Percentiles rank a stretch among this genome's conserved stretches.
These are phyloP conservation scores for Nyctibius bracteatus DNA, from an alignment of 2,113 vertebrate species.

Conservation along the genomic window DNA sequence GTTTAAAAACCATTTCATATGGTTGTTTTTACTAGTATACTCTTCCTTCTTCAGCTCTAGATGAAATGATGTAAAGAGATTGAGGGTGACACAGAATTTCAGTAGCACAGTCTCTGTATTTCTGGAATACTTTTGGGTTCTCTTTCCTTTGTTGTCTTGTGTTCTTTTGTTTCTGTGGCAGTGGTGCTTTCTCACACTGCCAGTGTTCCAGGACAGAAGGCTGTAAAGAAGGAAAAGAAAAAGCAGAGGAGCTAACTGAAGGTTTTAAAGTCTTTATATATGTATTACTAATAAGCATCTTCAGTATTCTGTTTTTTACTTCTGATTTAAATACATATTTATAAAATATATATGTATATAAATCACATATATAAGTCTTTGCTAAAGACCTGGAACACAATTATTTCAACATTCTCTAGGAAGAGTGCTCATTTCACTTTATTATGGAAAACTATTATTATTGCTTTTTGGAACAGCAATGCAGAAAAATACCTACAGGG, in stretches of 20 bases:
- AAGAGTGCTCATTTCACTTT: not conserved
- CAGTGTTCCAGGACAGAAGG: not conserved
- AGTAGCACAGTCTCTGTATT: not conserved
- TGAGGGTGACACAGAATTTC: not conserved
- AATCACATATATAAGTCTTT: not conserved
- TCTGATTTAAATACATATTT: not conserved
- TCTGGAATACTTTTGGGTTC: not conserved
- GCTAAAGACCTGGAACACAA: not conserved
- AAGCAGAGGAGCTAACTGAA: not conserved
- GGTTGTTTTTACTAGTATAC: not conserved
- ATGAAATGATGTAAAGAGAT: not conserved
- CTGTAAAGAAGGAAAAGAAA: not conserved
- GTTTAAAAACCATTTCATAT: not conserved
- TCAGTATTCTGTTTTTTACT: not conserved
- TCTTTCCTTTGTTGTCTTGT: not conserved
- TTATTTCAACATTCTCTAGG: not conserved
- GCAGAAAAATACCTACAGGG: not conserved
- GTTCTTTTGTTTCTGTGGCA: not conserved
- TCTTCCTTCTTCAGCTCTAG: not conserved
- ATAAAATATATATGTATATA: not conserved
- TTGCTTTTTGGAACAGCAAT: not conserved
- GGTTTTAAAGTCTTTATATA: not conserved
- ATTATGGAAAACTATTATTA: not conserved
- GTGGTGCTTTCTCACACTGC: not conserved
- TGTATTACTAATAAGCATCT: not conserved